phyloP scores from a whole-genome alignment of 2,113 vertebrate species.

The Ornithorhynchus anatinus region DNA sequence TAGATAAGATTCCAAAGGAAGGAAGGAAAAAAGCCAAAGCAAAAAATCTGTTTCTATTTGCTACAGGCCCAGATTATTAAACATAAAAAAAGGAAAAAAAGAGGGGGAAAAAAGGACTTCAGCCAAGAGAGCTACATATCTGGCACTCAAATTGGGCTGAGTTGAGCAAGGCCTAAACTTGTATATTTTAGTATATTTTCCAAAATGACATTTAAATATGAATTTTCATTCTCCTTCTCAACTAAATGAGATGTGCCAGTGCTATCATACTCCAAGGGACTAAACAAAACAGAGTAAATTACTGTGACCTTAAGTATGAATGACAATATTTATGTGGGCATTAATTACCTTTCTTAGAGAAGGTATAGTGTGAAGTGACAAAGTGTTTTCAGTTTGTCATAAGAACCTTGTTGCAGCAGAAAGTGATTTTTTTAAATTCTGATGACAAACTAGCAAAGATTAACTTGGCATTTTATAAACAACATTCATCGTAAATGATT shows the following conservation, averaged over 20 bases:
- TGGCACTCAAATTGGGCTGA: background rate
- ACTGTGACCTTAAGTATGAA: background rate
- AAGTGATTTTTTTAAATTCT: background rate
- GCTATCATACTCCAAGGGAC: background rate
- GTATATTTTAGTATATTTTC: rapidly evolving
- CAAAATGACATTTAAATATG: background rate
- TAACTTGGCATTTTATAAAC: too few species aligned
- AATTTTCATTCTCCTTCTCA: background rate
- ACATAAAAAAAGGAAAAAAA: too few species aligned
- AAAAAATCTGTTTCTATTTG: background rate
- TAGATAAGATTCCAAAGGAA: background rate
- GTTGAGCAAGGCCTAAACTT: background rate
- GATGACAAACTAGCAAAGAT: rapidly evolving
- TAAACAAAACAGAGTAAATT: background rate
- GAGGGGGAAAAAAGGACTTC: slow-evolving; percentile 7
- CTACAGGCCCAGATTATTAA: background rate
- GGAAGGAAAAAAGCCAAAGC: slow-evolving; percentile 19
- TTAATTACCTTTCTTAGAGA: background rate
- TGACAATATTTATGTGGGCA: background rate
- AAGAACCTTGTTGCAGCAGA: background rate
- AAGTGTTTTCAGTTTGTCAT: background rate
- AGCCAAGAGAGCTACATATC: background rate
- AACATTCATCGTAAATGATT: too few species aligned
- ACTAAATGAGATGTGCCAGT: rapidly evolving
- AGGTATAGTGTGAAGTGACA: background rate